Percentiles rank a stretch among this genome's conserved stretches.
phyloP scores from a whole-genome alignment of 2,888 invertebrate species.

The Ypsolopha scabrella region DNA sequence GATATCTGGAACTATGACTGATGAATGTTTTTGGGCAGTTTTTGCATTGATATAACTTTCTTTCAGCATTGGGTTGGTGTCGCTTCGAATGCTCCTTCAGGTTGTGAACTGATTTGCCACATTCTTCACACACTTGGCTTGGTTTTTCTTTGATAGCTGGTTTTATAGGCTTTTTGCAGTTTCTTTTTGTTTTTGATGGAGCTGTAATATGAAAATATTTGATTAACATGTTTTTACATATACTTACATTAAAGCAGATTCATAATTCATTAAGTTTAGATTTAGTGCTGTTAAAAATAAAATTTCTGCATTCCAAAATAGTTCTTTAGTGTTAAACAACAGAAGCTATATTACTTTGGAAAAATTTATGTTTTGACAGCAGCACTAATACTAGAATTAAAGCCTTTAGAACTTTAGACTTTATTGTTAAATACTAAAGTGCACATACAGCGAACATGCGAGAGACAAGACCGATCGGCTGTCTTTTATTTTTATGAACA shows the following conservation, averaged over 20 bases:
- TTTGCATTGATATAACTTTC: conserved; percentile 30
- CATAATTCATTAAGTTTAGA: too few relatives aligned
- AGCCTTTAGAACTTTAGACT: too few relatives aligned
- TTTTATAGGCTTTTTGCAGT: neutral
- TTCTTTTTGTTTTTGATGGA: conserved; percentile 6
- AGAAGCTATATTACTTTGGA: too few relatives aligned
- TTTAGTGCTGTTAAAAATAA: too few relatives aligned
- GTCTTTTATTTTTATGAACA: too few relatives aligned
- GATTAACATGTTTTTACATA: neutral
- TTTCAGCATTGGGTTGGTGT: conserved; percentile 24
- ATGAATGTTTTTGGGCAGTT: conserved; percentile 38
- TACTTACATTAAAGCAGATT: neutral
- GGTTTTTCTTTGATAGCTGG: conserved; percentile 8
- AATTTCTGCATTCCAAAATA: too few relatives aligned
- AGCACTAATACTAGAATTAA: too few relatives aligned
- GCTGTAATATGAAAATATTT: neutral
- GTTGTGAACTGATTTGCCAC: neutral
- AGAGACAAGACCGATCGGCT: too few relatives aligned
- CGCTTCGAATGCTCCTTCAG: conserved; percentile 7
- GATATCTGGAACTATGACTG: conserved; percentile 25
- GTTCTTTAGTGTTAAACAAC: too few relatives aligned
- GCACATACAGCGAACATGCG: too few relatives aligned
- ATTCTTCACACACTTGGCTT: conserved; percentile 7
- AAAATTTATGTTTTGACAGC: too few relatives aligned
- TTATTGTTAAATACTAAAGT: too few relatives aligned